Percentiles rank a stretch among this genome's conserved stretches.
phyloP scores from a whole-genome alignment of 2,888 invertebrate genomes.

The Drepana falcataria region DNA sequence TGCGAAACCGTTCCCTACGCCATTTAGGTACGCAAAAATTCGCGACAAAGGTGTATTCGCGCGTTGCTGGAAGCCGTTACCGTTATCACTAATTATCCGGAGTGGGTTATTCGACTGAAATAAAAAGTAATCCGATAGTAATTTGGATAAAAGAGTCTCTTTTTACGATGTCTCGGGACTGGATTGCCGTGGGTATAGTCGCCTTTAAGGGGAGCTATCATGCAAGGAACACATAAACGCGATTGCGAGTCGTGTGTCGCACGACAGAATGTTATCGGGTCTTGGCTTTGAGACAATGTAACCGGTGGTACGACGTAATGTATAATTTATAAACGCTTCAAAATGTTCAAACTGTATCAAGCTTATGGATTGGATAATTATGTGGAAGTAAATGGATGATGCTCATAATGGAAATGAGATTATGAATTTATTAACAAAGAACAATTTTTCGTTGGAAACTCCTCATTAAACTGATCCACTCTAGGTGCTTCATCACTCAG shows the following conservation, averaged over 20 bases:
- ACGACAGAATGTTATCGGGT: slow-evolving; percentile 39
- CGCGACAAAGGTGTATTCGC: slow-evolving; percentile 39
- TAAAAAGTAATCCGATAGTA: slow-evolving; percentile 64
- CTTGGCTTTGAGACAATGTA: slow-evolving; percentile 33
- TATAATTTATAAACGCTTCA: slow-evolving; percentile 18
- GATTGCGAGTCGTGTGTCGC: slow-evolving; percentile 47
- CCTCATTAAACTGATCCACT: slow-evolving; percentile 75
- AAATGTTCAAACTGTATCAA: slow-evolving; percentile 25
- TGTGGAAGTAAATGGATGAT: slow-evolving; percentile 37
- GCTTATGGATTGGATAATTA: slow-evolving; percentile 42
- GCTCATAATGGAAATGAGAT: slow-evolving; percentile 52
- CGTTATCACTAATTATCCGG: slow-evolving; percentile 57
- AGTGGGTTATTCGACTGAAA: slow-evolving; percentile 52
- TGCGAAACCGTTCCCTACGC: slow-evolving; percentile 50
- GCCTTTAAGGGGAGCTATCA: slow-evolving; percentile 59
- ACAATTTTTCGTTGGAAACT: slow-evolving; percentile 70
- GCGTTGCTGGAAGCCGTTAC: slow-evolving; percentile 27
- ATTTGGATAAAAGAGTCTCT: slow-evolving; percentile 60
- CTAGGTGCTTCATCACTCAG: slow-evolving; percentile 76
- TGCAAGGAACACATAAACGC: slow-evolving; percentile 61
- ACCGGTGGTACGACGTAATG: slow-evolving; percentile 15
- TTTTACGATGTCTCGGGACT: slow-evolving; percentile 52
- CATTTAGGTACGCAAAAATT: slow-evolving; percentile 44
- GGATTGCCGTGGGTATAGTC: slow-evolving; percentile 47
- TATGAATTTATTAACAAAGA: slow-evolving; percentile 58